Evolutionary conservation across 2,888 invertebrate genomes (phyloP), one percentile per base, ranked within the genome.

Genomic region (Sarcophaga caerulescens): DNA sequence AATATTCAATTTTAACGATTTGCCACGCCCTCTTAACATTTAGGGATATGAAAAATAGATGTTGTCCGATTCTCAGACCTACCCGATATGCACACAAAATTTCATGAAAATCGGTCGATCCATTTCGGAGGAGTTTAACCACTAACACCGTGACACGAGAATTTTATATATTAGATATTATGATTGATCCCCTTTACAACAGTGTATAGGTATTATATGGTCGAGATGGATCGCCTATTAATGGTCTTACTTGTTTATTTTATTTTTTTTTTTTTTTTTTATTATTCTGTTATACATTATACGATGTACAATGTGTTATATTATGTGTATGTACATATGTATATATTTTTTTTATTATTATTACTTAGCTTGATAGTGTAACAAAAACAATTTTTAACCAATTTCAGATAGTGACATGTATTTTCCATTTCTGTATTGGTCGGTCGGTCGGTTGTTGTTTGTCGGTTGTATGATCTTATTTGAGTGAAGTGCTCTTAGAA

Each of bases 321-420:
- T 6, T 21, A 11, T 17, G 8, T n/a, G 60, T 60, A 21, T 19
- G 11, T 10, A n/a, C 21, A n/a, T 60, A 21, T 60, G 60, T 47
- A 47, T 47, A 47, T 57, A n/a, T 63, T 45, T 5, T 62, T 25
- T 17, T 4, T 66, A 3, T 68, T 70, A 57, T 69, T 85, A 68
- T 74, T 78, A 66, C 75, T 70, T 81, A 19, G 68, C n/a, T 73
- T 76, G 71, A 82, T 79, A 85, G 75, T 79, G 79, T 79, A 79
- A 76, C 85, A 81, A 75, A 85, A 79, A 85, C 78, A 82, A 79
- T 23, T 79, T 79, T 79, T 79, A 82, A 85, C 78, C 70, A 69
- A 79, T 85, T 85, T 79, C 66, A 82, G 82, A 82, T 85, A 82
- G 71, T 79, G 82, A 25, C 71, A 78, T 65, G 47, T 68, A 59